Evolutionary conservation across 2,797 vertebrate species (phyloP).

Genomic region (Sebastes oblongus): DNA sequence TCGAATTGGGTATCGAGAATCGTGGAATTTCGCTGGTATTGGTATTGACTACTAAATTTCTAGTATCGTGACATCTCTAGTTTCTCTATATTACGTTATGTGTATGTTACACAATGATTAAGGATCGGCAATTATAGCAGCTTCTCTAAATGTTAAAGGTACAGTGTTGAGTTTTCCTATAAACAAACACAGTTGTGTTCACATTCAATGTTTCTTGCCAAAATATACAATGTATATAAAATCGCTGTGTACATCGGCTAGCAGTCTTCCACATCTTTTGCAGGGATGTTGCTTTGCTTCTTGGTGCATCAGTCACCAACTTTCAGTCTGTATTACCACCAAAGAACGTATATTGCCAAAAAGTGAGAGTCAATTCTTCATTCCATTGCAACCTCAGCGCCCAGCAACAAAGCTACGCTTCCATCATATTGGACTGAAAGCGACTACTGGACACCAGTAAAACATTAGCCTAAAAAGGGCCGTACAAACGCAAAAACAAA

Average conservation of each 20-base stretch:
- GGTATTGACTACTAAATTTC: no score
- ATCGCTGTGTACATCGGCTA: not conserved
- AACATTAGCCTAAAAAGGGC: no score
- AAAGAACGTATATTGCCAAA: no score
- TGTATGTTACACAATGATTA: not conserved
- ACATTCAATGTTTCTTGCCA: not conserved
- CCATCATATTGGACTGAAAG: no score
- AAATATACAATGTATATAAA: not conserved
- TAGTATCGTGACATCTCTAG: no score
- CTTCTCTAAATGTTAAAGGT: not conserved
- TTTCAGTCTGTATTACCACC: not conserved
- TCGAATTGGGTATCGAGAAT: no score
- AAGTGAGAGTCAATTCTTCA: no score
- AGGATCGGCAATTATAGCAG: not conserved
- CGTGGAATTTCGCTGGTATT: no score
- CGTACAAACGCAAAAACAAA: no score
- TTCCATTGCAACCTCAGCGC: no score
- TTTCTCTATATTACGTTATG: not conserved
- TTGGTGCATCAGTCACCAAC: not conserved
- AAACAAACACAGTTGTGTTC: not conserved
- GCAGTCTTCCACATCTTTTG: not conserved
- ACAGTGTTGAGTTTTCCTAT: not conserved
- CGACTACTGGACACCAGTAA: no score
- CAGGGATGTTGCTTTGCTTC: not conserved
- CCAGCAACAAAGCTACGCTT: no score